These are phyloP conservation scores for Ellobius talpinus DNA, from an alignment of 2,113 vertebrate genomes.

Conservation along the genomic window DNA sequence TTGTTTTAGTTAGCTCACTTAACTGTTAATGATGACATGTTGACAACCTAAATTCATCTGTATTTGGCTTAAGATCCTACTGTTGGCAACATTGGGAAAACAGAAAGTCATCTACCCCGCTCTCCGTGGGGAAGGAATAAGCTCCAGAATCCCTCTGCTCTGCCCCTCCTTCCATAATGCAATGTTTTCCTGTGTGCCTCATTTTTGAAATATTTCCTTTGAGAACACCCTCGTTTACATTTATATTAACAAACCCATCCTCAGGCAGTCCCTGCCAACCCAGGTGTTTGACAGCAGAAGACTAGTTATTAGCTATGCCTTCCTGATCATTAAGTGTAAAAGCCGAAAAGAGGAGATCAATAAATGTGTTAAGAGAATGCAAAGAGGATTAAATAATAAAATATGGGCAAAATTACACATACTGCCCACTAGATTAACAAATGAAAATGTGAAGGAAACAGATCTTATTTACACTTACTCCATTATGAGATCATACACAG, in stretches of 20 bases:
- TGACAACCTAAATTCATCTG: neutral
- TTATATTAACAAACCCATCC: constrained; percentile 8
- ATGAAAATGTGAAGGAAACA: neutral
- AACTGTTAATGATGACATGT: constrained; percentile 3
- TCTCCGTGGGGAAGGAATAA: neutral
- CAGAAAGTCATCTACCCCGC: neutral
- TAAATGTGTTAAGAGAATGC: constrained; percentile 22
- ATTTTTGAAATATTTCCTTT: constrained; percentile 2
- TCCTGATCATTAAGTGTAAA: neutral
- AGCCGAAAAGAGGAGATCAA: neutral
- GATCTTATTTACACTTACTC: neutral
- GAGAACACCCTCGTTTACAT: neutral
- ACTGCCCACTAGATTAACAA: neutral
- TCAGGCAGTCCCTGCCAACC: neutral
- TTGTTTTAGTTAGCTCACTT: neutral
- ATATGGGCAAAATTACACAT: neutral
- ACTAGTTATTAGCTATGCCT: neutral
- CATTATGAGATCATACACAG: neutral
- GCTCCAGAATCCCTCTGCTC: neutral
- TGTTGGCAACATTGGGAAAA: neutral
- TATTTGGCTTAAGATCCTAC: neutral
- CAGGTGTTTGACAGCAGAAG: neutral
- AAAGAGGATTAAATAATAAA: neutral
- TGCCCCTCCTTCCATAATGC: neutral
- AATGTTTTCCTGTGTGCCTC: neutral